Conservation (phyloP, 2,888 invertebrate genomes). For the Trichopria drosophilae region DNA sequence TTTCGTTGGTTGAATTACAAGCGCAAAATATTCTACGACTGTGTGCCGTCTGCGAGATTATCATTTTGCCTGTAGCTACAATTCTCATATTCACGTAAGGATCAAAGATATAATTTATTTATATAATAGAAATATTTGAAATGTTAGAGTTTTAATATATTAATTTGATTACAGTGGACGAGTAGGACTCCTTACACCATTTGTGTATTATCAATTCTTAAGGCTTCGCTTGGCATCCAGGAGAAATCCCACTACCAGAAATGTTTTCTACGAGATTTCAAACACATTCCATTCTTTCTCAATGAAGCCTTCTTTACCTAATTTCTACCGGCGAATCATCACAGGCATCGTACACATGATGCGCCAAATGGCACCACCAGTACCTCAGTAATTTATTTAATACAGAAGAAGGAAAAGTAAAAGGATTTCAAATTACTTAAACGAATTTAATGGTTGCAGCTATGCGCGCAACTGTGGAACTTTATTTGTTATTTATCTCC, state of each 20-base stretch:
- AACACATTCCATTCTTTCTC: slow-evolving; percentile 71
- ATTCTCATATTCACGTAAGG: slow-evolving; percentile 86
- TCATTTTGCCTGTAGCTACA: slow-evolving; percentile 82
- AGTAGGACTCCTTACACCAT: slow-evolving; percentile 87
- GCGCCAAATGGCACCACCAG: slow-evolving; percentile 75
- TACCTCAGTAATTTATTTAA: slow-evolving; percentile 35
- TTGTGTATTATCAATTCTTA: slow-evolving; percentile 96
- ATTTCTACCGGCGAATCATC: slow-evolving; percentile 65
- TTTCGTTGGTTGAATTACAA: slow-evolving; percentile 87
- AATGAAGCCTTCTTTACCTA: slow-evolving; percentile 71
- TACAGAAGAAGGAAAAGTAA: no score
- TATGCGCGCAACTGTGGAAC: no score
- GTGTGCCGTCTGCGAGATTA: slow-evolving; percentile 91
- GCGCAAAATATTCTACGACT: slow-evolving; percentile 86
- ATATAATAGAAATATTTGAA: slow-evolving; percentile 8
- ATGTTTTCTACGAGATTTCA: slow-evolving; percentile 87
- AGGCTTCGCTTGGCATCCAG: slow-evolving; percentile 89
- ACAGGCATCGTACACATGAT: slow-evolving; percentile 69
- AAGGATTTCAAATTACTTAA: no score
- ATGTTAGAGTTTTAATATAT: slow-evolving; percentile 8
- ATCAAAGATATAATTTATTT: slow-evolving; percentile 28
- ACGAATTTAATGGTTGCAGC: no score
- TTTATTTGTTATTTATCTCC: no score
- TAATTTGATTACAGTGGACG: slow-evolving; percentile 71
- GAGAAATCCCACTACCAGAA: slow-evolving; percentile 94